Base-by-base conservation (phyloP, 2,888 invertebrate genomes). In the Colostygia pectinataria region DNA sequence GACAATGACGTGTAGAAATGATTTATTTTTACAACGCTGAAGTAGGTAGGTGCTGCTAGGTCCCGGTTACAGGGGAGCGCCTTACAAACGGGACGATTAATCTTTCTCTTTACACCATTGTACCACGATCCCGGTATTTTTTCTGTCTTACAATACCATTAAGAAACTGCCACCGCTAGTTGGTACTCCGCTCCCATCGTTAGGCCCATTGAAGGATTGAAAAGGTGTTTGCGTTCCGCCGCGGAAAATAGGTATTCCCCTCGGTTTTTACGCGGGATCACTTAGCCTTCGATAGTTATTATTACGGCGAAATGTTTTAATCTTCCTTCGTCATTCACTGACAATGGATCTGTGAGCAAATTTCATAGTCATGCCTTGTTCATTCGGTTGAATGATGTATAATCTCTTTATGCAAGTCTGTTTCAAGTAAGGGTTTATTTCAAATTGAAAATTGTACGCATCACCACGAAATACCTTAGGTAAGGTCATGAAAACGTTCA, bases 271-370 rank as follows among this genome's bases (percentile, higher is more conserved):
- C 75, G 74, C 73, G 73, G 65, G 75, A 87, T 85, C 90, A 89
- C 90, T 90, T 89, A 89, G 85, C 74, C 85, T 80, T 83, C 82
- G 89, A 90, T 90, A 90, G 90, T 90, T 88, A 86, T 87, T 86
- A 83, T 20, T 81, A 68, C 73, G 68, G 59, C 70, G 77, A 83
- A 87, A 87, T 80, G 83, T 86, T 87, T 86, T 90, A 90, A 90
- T 87, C 82, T 80, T 80, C 80, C 90, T 74, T 65, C 84, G 90
- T 90, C 90, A 90, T 86, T 82, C 78, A 63, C 68, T 68, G 71
- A 87, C 87, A 89, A 89, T 83, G 73, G 80, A 70, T 68, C 67
- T 71, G 66, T 68, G 65, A 75, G 74, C 61, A 70, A 79, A 79
- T 76, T 81, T 83, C 77, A 81, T 79, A 86, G 85, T 89, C 89